phyloP scores from a whole-genome alignment of 2,797 vertebrate genomes.

The Amphiprion clarkii region DNA sequence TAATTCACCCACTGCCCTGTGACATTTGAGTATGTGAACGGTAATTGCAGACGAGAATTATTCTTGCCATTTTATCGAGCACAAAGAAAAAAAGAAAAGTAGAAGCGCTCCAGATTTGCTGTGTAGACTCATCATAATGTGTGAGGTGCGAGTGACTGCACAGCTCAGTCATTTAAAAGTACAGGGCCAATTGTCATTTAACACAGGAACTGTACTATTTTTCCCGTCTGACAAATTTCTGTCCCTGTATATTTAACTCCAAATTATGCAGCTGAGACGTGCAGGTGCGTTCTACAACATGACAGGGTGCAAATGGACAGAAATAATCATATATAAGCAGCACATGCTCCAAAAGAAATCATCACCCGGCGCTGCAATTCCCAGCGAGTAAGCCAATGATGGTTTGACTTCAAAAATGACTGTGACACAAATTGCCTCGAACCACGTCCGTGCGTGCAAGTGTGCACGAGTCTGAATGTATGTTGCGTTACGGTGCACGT shows the following conservation, averaged over 20 bases:
- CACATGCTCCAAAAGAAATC: constrained; percentile 18
- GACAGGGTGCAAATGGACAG: background rate
- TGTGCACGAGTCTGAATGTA: constrained; percentile 18
- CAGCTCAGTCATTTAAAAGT: constrained; percentile 40
- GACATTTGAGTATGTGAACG: constrained; percentile 50
- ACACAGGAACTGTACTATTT: constrained; percentile 3
- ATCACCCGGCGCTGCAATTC: constrained; percentile 5
- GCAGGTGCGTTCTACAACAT: constrained; percentile 2
- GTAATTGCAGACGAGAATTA: constrained; percentile 50
- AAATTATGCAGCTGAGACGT: background rate
- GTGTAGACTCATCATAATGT: constrained; percentile 15
- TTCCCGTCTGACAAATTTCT: background rate
- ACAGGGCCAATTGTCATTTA: constrained; percentile 18
- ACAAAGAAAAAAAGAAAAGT: background rate
- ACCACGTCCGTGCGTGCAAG: constrained; percentile 19
- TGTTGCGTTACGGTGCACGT: background rate
- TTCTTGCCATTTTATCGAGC: constrained; percentile 44
- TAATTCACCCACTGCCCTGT: constrained; percentile 51
- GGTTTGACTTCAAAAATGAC: constrained; percentile 17
- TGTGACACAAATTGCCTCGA: constrained; percentile 25
- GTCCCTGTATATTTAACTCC: constrained; percentile 19
- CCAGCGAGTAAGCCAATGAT: constrained; percentile 36
- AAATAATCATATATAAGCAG: background rate
- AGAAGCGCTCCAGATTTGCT: constrained; percentile 19
- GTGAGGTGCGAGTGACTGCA: constrained; percentile 17